These are phyloP conservation scores for Zoanthus sansibaricus DNA, from an alignment of 92 coral and sea anemone species.

Conservation along the genomic window DNA sequence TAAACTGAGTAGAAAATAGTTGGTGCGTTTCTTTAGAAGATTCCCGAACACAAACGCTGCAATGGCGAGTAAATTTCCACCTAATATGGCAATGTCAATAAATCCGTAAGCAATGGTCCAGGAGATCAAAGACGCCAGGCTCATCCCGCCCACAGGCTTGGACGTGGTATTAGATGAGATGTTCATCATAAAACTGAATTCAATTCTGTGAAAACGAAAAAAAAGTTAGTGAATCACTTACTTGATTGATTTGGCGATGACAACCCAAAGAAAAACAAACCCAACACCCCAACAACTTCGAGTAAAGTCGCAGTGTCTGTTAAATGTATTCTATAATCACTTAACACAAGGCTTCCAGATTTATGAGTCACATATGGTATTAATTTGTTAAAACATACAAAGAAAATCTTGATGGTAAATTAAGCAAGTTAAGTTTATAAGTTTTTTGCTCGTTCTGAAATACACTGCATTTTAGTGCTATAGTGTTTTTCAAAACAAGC, in stretches of 20 bases:
- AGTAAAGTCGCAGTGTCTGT: too few relatives aligned
- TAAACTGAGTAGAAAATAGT: conserved; percentile 44
- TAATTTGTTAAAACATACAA: too few relatives aligned
- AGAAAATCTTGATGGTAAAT: too few relatives aligned
- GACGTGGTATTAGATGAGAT: not conserved
- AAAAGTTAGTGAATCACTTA: not conserved
- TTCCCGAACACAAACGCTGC: conserved; percentile 34
- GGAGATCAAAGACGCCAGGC: not conserved
- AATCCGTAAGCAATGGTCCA: conserved; percentile 38
- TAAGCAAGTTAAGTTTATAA: too few relatives aligned
- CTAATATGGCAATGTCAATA: conserved; percentile 15
- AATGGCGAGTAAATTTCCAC: conserved; percentile 28
- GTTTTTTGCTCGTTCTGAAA: too few relatives aligned
- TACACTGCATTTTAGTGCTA: too few relatives aligned
- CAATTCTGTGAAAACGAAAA: not conserved
- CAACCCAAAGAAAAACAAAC: not conserved
- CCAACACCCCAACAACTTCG: too few relatives aligned
- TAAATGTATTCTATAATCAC: too few relatives aligned
- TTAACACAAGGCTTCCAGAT: too few relatives aligned
- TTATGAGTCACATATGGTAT: too few relatives aligned
- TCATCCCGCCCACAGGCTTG: not conserved
- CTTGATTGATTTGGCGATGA: not conserved
- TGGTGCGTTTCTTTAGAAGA: conserved; percentile 46
- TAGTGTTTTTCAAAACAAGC: too few relatives aligned
- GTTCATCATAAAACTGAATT: not conserved